phyloP scores from a whole-genome alignment of 2,113 vertebrate genomes.

The Tamias sibiricus region DNA sequence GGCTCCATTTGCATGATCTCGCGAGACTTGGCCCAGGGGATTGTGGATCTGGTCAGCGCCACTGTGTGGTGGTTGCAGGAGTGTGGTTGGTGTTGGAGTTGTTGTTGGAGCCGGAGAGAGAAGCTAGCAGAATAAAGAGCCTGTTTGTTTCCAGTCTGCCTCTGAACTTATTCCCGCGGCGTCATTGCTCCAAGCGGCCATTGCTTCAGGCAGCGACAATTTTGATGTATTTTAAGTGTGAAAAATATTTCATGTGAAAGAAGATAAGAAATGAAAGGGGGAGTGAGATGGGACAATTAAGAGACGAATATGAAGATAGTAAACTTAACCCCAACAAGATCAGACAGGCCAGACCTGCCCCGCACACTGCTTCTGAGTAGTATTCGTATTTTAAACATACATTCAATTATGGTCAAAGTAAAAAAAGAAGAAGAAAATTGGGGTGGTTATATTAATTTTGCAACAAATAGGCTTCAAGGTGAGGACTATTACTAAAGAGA shows the following conservation, averaged over 20 bases:
- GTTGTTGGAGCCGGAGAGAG: too few relatives aligned
- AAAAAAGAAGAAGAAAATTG: not conserved
- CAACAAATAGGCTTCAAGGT: not conserved
- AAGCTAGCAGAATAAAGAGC: too few relatives aligned
- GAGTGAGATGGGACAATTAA: not conserved
- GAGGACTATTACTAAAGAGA: not conserved
- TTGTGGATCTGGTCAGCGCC: too few relatives aligned
- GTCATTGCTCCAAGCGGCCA: too few relatives aligned
- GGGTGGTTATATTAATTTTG: not conserved
- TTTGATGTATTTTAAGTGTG: not conserved
- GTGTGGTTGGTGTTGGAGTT: too few relatives aligned
- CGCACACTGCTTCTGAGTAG: not conserved
- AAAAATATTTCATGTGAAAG: not conserved
- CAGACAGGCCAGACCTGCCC: not conserved
- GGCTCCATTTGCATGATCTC: too few relatives aligned
- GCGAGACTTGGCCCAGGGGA: too few relatives aligned
- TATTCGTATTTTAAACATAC: not conserved
- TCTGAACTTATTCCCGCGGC: too few relatives aligned
- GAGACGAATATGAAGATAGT: not conserved
- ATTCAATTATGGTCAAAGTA: not conserved
- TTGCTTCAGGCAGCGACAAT: too few relatives aligned
- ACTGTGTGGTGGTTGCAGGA: too few relatives aligned
- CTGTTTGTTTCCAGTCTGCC: too few relatives aligned
- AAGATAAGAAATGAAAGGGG: not conserved
- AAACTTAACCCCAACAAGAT: not conserved